Conservation (phyloP, 2,888 invertebrate genomes). For the Agonum fuliginosum region DNA sequence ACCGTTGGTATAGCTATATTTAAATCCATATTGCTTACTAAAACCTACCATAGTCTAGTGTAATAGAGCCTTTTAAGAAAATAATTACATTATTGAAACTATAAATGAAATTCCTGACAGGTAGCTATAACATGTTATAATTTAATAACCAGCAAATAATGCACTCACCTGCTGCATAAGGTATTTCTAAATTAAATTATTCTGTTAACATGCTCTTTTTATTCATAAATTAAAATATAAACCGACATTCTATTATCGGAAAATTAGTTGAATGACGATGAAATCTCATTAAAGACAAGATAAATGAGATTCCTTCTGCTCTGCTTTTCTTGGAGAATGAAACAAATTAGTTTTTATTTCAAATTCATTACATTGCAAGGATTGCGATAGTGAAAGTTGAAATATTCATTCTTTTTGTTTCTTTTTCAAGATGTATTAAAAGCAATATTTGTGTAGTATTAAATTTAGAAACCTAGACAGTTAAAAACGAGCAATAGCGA, state of each 20-base stretch:
- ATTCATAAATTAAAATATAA: constrained; percentile 9
- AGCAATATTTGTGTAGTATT: neutral
- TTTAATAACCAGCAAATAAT: constrained; percentile 5
- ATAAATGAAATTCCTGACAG: neutral
- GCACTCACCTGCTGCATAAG: constrained; percentile 3
- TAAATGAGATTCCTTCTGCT: neutral
- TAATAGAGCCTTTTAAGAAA: too few species aligned
- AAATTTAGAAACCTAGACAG: neutral
- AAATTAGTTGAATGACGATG: neutral
- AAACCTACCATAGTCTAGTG: too few species aligned
- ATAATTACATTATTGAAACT: too few species aligned
- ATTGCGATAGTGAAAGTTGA: neutral
- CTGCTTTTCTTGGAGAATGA: neutral
- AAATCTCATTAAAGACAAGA: neutral
- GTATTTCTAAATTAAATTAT: constrained; percentile 25
- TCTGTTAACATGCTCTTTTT: constrained; percentile 6
- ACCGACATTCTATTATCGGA: neutral
- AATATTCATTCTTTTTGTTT: neutral
- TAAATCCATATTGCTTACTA: too few species aligned
- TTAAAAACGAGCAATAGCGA: too few species aligned
- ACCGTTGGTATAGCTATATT: too few species aligned
- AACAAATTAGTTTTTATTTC: constrained; percentile 8
- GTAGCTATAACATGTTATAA: too few species aligned
- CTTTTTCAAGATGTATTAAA: too few species aligned
- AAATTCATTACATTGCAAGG: neutral